A percentile compares a stretch with the other conserved stretches of the same genome.
Evolutionary conservation across 2,797 vertebrate species (phyloP).

Genomic region (Lophotriccus pileatus): DNA sequence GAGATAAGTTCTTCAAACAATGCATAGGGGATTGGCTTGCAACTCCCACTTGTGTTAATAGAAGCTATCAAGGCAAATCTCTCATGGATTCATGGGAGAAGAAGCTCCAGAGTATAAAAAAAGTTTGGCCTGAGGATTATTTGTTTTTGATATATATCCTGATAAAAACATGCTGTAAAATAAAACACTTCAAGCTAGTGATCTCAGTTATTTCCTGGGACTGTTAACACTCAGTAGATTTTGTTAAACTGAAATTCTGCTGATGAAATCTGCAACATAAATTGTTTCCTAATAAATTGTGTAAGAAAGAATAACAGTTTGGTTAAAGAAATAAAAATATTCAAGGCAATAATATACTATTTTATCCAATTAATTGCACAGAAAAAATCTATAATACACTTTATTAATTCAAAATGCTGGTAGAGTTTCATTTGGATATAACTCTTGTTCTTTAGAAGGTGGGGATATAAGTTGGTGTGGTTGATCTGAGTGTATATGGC

Average conservation of each 20-base stretch:
- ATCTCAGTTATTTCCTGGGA: not conserved
- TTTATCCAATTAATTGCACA: not conserved
- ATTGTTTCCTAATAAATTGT: not conserved
- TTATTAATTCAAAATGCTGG: not conserved
- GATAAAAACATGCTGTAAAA: conserved; percentile 44
- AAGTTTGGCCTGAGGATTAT: conserved; percentile 25
- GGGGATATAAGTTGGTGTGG: not conserved
- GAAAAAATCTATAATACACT: not conserved
- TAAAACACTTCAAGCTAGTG: conserved; percentile 10
- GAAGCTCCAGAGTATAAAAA: conserved; percentile 28
- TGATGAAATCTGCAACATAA: not conserved
- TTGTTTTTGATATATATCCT: conserved; percentile 32
- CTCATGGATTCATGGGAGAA: conserved; percentile 40
- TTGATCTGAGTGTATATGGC: not conserved
- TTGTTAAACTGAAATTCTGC: not conserved
- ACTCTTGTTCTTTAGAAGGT: not conserved
- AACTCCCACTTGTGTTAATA: conserved; percentile 52
- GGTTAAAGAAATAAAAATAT: not conserved
- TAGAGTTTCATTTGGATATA: not conserved
- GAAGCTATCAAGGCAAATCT: conserved; percentile 43
- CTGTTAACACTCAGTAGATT: not conserved
- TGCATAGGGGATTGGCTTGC: conserved; percentile 35
- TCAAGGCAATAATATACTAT: not conserved
- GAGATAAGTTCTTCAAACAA: conserved; percentile 61
- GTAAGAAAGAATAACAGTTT: not conserved